Conservation (phyloP, 2,797 vertebrate species). For the Paratrypauchen microcephalus region DNA sequence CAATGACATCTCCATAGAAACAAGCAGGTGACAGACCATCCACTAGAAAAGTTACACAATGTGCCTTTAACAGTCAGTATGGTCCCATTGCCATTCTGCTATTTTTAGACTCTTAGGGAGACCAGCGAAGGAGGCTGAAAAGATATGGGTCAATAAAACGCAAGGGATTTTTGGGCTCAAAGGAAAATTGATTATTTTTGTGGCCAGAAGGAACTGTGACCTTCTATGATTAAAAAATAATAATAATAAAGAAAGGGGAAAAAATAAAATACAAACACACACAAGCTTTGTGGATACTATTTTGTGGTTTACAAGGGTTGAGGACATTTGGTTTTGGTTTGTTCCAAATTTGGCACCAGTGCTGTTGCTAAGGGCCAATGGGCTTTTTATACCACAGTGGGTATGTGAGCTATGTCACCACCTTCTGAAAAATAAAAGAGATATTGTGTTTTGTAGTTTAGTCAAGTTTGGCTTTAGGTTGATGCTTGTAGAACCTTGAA, state of each 20-base stretch:
- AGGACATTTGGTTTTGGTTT: conserved; percentile 44
- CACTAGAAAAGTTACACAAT: too few species aligned
- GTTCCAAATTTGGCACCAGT: conserved; percentile 26
- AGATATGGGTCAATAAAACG: conserved; percentile 76
- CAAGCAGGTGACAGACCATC: too few species aligned
- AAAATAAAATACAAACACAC: conserved; percentile 16
- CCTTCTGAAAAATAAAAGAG: conserved; percentile 14
- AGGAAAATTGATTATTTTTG: conserved; percentile 73
- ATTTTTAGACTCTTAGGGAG: conserved; percentile 48
- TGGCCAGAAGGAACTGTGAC: conserved; percentile 55
- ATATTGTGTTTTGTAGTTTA: not conserved
- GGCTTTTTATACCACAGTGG: conserved; percentile 39
- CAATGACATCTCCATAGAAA: too few species aligned
- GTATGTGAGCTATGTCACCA: conserved; percentile 33
- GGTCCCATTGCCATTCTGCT: conserved; percentile 18
- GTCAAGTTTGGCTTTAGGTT: not conserved
- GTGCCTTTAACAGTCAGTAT: conserved; percentile 15
- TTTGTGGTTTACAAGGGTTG: conserved; percentile 46
- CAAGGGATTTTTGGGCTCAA: conserved; percentile 62
- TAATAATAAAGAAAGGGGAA: not conserved
- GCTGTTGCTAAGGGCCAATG: conserved; percentile 15
- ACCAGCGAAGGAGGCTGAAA: conserved; percentile 59
- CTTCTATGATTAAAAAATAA: conserved; percentile 42
- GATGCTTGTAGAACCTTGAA: too few species aligned
- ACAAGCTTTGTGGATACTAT: conserved; percentile 25